Evolutionary conservation across 2,888 invertebrate genomes (phyloP).

Genomic region (Spilosoma lubricipeda): DNA sequence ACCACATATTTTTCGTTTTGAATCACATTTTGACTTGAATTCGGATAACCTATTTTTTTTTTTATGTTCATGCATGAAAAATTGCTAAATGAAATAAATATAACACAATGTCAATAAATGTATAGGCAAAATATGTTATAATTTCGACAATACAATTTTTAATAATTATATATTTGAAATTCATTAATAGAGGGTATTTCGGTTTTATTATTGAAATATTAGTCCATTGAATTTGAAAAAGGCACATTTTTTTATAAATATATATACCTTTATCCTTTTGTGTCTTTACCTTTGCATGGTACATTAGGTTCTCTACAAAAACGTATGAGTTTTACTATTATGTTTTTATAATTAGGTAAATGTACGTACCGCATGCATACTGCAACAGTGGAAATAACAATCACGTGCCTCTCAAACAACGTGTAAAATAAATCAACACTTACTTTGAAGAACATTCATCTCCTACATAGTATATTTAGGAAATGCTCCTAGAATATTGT

Average conservation of each 20-base stretch:
- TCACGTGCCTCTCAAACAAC: slow-evolving; percentile 17
- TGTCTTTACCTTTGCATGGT: too few relatives aligned
- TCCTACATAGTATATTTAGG: slow-evolving; percentile 57
- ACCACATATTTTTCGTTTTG: neutral
- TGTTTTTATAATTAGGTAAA: neutral
- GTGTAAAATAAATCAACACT: slow-evolving; percentile 31
- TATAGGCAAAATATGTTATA: too few relatives aligned
- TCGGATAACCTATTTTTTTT: neutral
- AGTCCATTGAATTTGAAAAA: too few relatives aligned
- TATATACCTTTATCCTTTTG: too few relatives aligned
- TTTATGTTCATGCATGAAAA: neutral
- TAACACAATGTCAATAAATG: too few relatives aligned
- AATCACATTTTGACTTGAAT: neutral
- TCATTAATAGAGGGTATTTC: too few relatives aligned
- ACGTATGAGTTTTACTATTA: too few relatives aligned
- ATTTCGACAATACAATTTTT: too few relatives aligned
- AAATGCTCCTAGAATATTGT: slow-evolving; percentile 60
- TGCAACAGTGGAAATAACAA: slow-evolving; percentile 5
- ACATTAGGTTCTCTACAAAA: too few relatives aligned
- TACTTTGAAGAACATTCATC: slow-evolving; percentile 45
- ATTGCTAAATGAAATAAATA: neutral
- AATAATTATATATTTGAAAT: too few relatives aligned
- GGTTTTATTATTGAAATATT: too few relatives aligned
- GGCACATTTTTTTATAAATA: too few relatives aligned
- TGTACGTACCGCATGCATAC: neutral